A percentile compares a stretch with the other conserved stretches of the same genome.
These are phyloP conservation scores for Pseudomyrmex pallidus DNA, from an alignment of 1,140 invertebrate species.

Conservation along the genomic window DNA sequence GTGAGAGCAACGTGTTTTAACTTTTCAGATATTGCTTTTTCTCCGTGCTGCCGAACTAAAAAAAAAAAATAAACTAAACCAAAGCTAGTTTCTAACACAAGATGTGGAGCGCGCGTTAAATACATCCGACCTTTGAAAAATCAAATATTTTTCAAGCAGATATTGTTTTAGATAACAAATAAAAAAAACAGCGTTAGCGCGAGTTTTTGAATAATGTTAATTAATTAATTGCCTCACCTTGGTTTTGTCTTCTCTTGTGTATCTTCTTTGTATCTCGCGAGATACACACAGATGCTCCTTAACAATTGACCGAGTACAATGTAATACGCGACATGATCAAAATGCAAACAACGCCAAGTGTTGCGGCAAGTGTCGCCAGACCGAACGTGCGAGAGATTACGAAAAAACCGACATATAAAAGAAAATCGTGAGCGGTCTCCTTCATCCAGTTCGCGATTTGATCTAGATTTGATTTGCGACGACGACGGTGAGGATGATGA, in stretches of 20 bases:
- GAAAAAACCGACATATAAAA: constrained; percentile 22
- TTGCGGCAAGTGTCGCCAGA: background rate
- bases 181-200: too few species aligned
- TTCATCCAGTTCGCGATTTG: background rate
- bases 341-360: constrained; percentile 10
- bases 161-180: too few species aligned
- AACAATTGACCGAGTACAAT: constrained; percentile 3
- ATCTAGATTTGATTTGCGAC: constrained; percentile 2
- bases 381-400: background rate
- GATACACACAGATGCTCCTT: constrained; percentile 1
- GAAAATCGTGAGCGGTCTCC: background rate
- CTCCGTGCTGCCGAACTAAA: too few species aligned
- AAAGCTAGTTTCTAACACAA: too few species aligned
- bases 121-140: too few species aligned
- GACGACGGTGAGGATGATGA: background rate
- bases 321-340: background rate
- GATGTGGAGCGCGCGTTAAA: too few species aligned
- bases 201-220: background rate
- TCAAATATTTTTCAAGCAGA: too few species aligned
- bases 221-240: constrained; percentile 18
- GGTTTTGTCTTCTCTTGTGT: background rate
- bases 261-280: background rate
- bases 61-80: too few species aligned
- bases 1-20: too few species aligned
- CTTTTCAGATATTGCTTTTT: too few species aligned